Evolutionary conservation across 2,113 vertebrate species (phyloP).

Genomic region (Rhea pennata): DNA sequence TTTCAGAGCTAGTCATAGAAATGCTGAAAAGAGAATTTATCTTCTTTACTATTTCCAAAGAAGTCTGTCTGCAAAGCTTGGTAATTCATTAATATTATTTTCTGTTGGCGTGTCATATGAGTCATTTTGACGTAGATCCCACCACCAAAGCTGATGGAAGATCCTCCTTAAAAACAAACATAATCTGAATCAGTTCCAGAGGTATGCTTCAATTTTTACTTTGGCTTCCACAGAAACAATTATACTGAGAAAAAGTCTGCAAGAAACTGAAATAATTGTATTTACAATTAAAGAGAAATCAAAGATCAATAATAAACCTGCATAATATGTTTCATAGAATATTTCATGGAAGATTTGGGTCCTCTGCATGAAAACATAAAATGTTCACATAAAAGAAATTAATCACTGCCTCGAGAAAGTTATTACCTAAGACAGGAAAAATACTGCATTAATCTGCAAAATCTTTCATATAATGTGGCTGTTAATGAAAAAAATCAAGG

Average conservation of each 20-base stretch:
- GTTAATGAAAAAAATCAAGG: neutral
- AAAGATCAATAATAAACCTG: neutral
- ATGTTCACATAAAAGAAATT: neutral
- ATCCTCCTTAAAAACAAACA: neutral
- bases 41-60: neutral
- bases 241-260: neutral
- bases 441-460: neutral
- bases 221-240: neutral
- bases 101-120: fast-evolving
- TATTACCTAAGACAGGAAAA: neutral
- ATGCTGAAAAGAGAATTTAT: neutral
- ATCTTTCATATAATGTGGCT: neutral
- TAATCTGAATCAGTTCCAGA: neutral
- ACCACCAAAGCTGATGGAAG: neutral
- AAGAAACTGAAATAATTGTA: neutral
- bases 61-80: neutral
- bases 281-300: neutral
- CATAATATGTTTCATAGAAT: neutral
- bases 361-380: neutral
- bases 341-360: neutral
- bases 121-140: neutral
- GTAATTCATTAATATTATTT: neutral
- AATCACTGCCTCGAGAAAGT: neutral
- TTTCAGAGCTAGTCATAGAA: neutral
- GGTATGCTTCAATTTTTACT: neutral